phyloP scores from a whole-genome alignment of 1,140 invertebrate genomes.

The Epicauta chinensis region DNA sequence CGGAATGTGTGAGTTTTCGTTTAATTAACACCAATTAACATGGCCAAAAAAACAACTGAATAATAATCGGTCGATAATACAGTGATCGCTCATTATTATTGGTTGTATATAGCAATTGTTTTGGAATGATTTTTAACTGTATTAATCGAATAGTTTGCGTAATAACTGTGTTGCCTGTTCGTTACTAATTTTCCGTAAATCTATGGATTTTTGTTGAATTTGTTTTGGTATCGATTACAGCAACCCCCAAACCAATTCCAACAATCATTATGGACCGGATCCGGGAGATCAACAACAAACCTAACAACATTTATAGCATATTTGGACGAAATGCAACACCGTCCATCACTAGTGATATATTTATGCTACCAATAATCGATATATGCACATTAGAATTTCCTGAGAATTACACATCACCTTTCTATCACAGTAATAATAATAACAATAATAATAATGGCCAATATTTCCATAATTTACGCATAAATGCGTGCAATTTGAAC shows the following conservation, averaged over 20 bases:
- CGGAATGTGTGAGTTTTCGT: slow-evolving; percentile 38
- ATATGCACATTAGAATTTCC: slow-evolving; percentile 35
- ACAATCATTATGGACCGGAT: slow-evolving; percentile 34
- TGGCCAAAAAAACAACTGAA: no score
- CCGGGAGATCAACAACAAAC: slow-evolving; percentile 25
- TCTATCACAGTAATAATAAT: no score
- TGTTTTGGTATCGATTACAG: slow-evolving; percentile 24
- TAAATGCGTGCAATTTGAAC: slow-evolving; percentile 30
- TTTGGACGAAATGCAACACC: slow-evolving; percentile 35
- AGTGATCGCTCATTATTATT: background rate
- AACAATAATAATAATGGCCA: background rate
- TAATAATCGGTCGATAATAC: background rate
- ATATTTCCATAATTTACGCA: slow-evolving; percentile 11
- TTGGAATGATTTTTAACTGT: background rate
- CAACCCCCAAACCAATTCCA: slow-evolving; percentile 37
- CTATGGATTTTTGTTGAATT: background rate
- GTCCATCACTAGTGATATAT: slow-evolving; percentile 31
- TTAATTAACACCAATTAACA: slow-evolving; percentile 3
- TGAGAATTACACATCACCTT: slow-evolving; percentile 17
- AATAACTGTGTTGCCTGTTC: no score
- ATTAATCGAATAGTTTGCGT: background rate
- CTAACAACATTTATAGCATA: slow-evolving; percentile 29
- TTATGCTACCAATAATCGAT: slow-evolving; percentile 36
- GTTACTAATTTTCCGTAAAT: background rate
- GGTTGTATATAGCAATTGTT: background rate